Evolutionary conservation across 2,113 vertebrate genomes (phyloP).

Genomic region (Merops nubicus): DNA sequence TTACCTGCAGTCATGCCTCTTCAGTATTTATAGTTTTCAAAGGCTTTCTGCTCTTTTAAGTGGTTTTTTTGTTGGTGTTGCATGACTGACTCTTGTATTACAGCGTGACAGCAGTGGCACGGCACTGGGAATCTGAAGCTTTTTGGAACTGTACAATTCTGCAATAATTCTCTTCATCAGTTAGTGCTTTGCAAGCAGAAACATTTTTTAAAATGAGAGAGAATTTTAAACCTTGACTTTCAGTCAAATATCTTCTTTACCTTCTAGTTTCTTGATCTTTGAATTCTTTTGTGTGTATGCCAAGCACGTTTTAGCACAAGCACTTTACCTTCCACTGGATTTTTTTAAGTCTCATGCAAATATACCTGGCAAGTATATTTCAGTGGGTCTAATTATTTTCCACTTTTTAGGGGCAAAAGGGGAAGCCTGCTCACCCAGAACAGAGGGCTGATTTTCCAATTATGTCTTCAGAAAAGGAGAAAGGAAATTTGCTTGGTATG

Average conservation of each 20-base stretch:
- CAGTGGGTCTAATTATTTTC: background rate
- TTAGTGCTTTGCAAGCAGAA: background rate
- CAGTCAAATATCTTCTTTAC: background rate
- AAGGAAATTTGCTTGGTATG: background rate
- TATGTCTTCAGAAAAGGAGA: background rate
- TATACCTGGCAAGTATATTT: background rate
- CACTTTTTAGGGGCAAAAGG: background rate
- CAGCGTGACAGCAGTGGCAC: background rate
- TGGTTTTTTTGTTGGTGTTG: background rate
- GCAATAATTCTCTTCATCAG: background rate
- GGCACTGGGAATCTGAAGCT: background rate
- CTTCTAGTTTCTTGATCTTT: background rate
- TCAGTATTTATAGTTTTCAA: background rate
- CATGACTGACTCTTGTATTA: background rate
- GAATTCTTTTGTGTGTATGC: background rate
- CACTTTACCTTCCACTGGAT: background rate
- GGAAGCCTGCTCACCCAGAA: background rate
- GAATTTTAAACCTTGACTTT: background rate
- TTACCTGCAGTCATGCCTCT: background rate
- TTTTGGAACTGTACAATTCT: background rate
- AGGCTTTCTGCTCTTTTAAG: background rate
- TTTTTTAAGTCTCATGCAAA: background rate
- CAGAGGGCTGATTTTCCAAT: background rate
- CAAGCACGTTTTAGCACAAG: background rate
- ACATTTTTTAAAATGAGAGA: background rate